Conservation (phyloP, 2,113 vertebrate species). For the Haemorhous mexicanus region DNA sequence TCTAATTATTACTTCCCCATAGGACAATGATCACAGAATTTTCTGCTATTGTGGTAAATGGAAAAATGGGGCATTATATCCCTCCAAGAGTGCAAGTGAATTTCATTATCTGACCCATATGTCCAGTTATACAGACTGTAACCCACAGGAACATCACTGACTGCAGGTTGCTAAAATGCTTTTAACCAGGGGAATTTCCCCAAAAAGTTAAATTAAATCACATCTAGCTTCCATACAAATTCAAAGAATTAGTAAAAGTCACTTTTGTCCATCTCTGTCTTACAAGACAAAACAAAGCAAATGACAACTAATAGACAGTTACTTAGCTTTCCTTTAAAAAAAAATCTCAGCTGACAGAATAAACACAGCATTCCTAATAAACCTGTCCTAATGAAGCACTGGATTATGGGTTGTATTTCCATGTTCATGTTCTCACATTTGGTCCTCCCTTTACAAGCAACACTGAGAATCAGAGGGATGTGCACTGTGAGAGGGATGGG, state of each 20-base stretch:
- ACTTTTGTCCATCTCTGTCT: not conserved
- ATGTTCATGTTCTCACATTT: not conserved
- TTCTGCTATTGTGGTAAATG: not conserved
- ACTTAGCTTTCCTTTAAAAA: not conserved
- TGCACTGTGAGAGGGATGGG: not conserved
- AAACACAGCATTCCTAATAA: not conserved
- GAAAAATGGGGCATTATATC: not conserved
- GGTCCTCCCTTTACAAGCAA: not conserved
- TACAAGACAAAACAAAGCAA: not conserved
- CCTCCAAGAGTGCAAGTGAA: not conserved
- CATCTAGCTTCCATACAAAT: not conserved
- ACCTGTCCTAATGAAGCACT: not conserved
- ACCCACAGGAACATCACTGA: not conserved
- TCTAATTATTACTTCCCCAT: slow-evolving; percentile 17
- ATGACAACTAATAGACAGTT: not conserved
- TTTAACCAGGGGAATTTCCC: not conserved
- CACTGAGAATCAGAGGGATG: not conserved
- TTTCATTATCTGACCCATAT: not conserved
- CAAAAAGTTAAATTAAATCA: not conserved
- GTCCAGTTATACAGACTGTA: not conserved
- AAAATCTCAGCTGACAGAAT: not conserved
- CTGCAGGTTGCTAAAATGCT: not conserved
- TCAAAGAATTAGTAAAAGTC: not conserved
- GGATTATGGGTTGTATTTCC: not conserved
- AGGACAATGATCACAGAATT: not conserved